Evolutionary conservation across 2,113 vertebrate genomes (phyloP).

Genomic region (Dasypus novemcinctus): DNA sequence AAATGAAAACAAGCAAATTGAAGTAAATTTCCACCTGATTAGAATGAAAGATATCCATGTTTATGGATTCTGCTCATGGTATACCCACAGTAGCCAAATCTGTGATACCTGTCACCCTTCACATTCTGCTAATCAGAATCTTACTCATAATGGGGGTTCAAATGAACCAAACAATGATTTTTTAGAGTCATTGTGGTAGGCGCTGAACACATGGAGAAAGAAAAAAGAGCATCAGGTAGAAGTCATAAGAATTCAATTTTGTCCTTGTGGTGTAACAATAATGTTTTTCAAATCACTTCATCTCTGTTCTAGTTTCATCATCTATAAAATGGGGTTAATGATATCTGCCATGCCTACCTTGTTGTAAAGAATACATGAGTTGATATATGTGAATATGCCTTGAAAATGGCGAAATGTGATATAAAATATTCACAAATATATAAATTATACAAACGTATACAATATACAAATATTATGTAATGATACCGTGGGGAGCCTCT

Average conservation of each 20-base stretch:
- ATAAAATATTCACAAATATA: background rate
- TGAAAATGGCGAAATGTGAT: background rate
- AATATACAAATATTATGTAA: background rate
- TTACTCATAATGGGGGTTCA: background rate
- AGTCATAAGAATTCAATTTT: background rate
- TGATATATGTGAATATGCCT: background rate
- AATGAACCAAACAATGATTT: background rate
- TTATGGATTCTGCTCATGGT: background rate
- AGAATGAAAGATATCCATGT: background rate
- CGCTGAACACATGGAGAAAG: background rate
- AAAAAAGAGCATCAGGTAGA: background rate
- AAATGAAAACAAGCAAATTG: slow-evolving; percentile 63
- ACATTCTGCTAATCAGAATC: background rate
- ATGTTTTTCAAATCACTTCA: background rate
- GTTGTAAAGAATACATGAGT: background rate
- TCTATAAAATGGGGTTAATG: background rate
- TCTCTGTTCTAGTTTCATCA: background rate
- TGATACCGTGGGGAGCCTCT: background rate
- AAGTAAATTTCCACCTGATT: slow-evolving; percentile 51
- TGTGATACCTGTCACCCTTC: background rate
- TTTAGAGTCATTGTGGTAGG: background rate
- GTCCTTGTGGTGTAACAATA: background rate
- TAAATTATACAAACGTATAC: background rate
- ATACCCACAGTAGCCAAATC: background rate
- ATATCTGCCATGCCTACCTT: background rate